Percentiles rank a stretch among this genome's conserved stretches.
Conservation (phyloP, 2,113 vertebrate species). For the Recurvirostra avosetta region DNA sequence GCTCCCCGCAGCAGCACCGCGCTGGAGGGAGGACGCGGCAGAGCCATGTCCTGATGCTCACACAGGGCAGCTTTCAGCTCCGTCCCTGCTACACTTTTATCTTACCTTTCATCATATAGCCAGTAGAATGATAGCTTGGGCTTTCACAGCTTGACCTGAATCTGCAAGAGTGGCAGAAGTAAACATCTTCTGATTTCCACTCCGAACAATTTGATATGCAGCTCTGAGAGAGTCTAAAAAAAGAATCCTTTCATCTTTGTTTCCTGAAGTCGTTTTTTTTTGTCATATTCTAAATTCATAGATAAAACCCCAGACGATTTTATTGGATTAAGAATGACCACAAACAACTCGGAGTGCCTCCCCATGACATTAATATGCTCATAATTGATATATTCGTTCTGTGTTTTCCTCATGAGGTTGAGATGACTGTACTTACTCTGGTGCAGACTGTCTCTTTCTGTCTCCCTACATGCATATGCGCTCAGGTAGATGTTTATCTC, state of each 20-base stretch:
- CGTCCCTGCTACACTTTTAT: neutral
- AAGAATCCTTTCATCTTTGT: slow-evolving; percentile 39
- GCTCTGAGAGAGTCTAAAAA: slow-evolving; percentile 28
- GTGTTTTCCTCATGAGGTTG: neutral
- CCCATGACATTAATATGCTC: neutral
- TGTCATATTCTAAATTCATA: slow-evolving; percentile 14
- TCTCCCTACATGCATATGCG: neutral
- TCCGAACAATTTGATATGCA: neutral
- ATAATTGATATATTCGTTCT: neutral
- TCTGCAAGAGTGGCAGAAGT: neutral
- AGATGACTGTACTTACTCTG: neutral
- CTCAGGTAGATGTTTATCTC: neutral
- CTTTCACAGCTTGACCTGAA: slow-evolving; percentile 43
- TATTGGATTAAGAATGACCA: slow-evolving; percentile 47
- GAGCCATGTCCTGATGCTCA: rapidly evolving
- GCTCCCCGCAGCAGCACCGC: neutral
- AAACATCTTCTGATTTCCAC: slow-evolving; percentile 15
- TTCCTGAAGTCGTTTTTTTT: neutral
- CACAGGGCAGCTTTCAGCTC: neutral
- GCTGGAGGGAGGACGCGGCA: rapidly evolving
- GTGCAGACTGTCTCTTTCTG: neutral
- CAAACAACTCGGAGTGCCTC: slow-evolving; percentile 29
- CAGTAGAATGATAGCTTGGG: neutral
- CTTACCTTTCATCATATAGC: neutral
- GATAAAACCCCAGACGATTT: slow-evolving; percentile 26